Evolutionary conservation across 2,888 invertebrate species (phyloP), one percentile per base, ranked within the genome.

Genomic region (Euplexia lucipara): DNA sequence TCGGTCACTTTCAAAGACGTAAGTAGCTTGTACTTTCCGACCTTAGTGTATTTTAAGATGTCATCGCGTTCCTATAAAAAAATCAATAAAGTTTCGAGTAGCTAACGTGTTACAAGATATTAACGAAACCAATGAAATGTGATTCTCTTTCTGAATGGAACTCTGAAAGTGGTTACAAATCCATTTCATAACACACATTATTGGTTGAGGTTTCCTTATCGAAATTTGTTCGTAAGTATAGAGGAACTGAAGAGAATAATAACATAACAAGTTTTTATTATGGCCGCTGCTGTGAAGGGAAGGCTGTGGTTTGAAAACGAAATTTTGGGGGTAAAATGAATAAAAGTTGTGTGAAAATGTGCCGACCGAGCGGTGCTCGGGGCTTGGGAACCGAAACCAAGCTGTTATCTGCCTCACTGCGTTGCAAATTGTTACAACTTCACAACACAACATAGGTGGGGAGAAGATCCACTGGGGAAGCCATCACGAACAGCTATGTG

Each of bases 361-460:
- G 59, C 51, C 60, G 62, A 53, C 54, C 45, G 47, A 48, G 12
- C 47, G 48, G 35, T 57, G 39, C 32, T 48, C 53, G 44, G 51
- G 35, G 18, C 8, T n/a, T 16, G 66, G 49, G 35, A 57, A 22
- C 59, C 56, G 44, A 64, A 70, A 79, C 68, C 61, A 60, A 51
- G 52, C 63, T 45, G 79, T 69, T 74, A 74, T 71, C 79, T 70
- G 77, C 48, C 44, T 48, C 61, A 42, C 34, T 77, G 69, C 74
- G 32, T 61, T 51, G 22, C 57, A 82, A 79, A 80, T 80, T 76
- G 63, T 71, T 66, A 70, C 63, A 54, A 63, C 3, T 56, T 48
- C 44, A 57, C 62, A 45, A 62, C 39, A 59, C 32, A 56, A 78
- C 18, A 22, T 12, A 35, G 30, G 9, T 9, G 10, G 18, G 8